Base-by-base conservation (phyloP, 2,888 invertebrate species). In the Vesta saturnalis region DNA sequence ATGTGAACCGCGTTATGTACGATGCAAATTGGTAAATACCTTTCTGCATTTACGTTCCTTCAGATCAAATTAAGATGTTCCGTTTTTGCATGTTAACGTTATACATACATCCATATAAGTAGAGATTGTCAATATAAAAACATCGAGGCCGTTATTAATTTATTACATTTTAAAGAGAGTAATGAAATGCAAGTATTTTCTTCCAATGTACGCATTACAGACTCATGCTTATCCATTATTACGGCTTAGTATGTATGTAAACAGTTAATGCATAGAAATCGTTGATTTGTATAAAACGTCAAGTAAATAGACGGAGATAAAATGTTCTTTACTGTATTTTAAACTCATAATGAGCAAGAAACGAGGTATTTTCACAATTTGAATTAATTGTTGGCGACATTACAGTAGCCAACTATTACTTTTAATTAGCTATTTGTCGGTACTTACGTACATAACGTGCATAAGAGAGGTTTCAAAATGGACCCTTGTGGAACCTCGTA, bases 81-180 rank as follows among this genome's bases (percentile, higher is more conserved):
- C n/a, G 39, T 39, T 39, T 39, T 39, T 10, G 39, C n/a, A 39
- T 39, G 39, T n/a, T 6, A 39, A 39, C 39, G 8, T 39, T 39
- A 12, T 39, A 39, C 47, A 52, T 52, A 19, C 52, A 18, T 47
- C 64, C 64, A 49, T 64, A 63, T 47, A 63, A 22, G 63, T 57
- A 49, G 64, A 57, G 64, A 64, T 39, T 58, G 64, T 52, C 58
- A 57, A 58, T 35, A 19, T 49, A 63, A 52, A 39, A 30, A 59
- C 63, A 67, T 64, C 71, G 71, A 73, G 73, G 73, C 70, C 71
- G 70, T 68, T 73, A 69, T 73, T 71, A 73, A 71, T 64, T 69
- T 69, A 46, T 64, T 58, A 47, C 64, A 21, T 56, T 63, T 62
- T 64, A 57, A 64, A 57, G 58, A 49, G 6, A 49, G 58, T 64